Evolutionary conservation across 1,140 invertebrate genomes (phyloP).

Genomic region (Drosophila mauritiana): DNA sequence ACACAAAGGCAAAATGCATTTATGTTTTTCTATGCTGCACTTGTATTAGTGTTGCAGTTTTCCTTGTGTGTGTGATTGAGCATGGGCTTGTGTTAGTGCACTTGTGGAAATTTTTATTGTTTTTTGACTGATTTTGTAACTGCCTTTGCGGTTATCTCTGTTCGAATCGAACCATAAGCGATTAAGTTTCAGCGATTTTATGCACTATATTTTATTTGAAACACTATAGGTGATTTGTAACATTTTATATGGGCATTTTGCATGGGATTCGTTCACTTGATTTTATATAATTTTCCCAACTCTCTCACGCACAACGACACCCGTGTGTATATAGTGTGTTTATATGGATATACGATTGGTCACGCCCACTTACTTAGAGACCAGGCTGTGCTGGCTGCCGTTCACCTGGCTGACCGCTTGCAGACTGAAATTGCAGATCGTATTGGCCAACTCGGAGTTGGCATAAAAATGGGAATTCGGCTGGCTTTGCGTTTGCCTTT

Average conservation of each 20-base stretch:
- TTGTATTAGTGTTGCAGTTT: conserved; percentile 35
- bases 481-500: conserved; percentile 34
- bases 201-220: conserved; percentile 1
- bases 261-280: conserved; percentile 18
- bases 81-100: conserved; percentile 30
- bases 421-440: conserved; percentile 83
- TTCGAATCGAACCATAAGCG: conserved; percentile 12
- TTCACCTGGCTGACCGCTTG: conserved; percentile 83
- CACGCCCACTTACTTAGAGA: conserved; percentile 74
- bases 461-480: conserved; percentile 67
- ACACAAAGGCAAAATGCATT: conserved; percentile 42
- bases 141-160: conserved; percentile 41
- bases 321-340: conserved; percentile 14
- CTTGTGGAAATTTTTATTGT: conserved; percentile 49
- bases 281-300: conserved; percentile 66
- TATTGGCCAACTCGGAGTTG: conserved; percentile 78
- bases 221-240: conserved; percentile 4
- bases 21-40: conserved; percentile 35
- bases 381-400: conserved; percentile 74
- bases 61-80: conserved; percentile 11
- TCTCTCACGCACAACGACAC: conserved; percentile 26
- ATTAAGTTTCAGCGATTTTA: not conserved
- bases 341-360: conserved; percentile 42
- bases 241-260: conserved; percentile 7
- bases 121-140: conserved; percentile 52